Evolutionary conservation across 2,113 vertebrate genomes (phyloP).

Genomic region (Scytalopus superciliaris): DNA sequence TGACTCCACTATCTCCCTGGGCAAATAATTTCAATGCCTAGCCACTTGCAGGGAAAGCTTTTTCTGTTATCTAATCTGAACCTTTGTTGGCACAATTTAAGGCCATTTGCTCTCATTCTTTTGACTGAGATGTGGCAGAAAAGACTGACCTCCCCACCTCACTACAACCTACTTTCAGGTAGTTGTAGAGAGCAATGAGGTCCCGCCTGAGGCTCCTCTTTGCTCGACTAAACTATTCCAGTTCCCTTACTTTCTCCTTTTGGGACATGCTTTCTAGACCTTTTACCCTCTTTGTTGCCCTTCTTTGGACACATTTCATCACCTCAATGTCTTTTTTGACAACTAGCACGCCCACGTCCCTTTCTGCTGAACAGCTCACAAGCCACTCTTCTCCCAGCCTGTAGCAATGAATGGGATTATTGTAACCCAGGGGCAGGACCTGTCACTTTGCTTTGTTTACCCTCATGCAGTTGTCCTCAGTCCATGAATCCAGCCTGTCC

Average conservation of each 20-base stretch:
- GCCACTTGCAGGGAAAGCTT: not conserved
- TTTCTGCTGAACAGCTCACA: not conserved
- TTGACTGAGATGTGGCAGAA: not conserved
- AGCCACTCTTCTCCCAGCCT: not conserved
- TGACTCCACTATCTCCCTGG: not conserved
- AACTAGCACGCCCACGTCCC: not conserved
- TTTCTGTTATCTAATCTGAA: not conserved
- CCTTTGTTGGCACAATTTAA: not conserved
- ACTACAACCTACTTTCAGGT: not conserved
- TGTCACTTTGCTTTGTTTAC: not conserved
- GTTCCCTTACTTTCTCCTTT: not conserved
- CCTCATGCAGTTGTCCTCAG: not conserved
- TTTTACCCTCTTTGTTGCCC: not conserved
- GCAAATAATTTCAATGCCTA: not conserved
- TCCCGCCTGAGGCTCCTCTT: not conserved
- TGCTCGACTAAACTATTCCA: not conserved
- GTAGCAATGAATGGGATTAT: not conserved
- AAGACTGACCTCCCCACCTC: fast-evolving
- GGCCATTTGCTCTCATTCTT: not conserved
- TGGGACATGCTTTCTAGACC: not conserved
- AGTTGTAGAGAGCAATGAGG: not conserved
- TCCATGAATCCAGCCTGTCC: not conserved
- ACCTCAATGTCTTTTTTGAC: not conserved
- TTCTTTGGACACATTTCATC: not conserved
- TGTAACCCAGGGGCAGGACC: not conserved